phyloP scores from a whole-genome alignment of 2,113 vertebrate species.

The Amblyornis subalaris region DNA sequence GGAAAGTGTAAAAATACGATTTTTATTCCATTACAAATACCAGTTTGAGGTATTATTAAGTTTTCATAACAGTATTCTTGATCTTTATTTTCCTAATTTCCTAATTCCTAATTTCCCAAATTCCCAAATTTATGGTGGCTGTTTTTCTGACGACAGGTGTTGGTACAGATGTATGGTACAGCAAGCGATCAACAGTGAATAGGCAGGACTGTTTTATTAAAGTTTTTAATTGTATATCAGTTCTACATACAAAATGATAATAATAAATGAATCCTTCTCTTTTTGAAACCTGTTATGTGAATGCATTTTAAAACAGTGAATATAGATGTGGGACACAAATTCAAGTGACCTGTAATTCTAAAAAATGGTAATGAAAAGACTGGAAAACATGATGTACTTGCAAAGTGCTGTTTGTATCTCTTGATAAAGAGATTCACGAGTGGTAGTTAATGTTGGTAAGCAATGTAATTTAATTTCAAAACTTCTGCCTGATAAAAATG shows the following conservation, averaged over 20 bases:
- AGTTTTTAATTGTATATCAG: not conserved
- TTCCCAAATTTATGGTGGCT: slow-evolving; percentile 77
- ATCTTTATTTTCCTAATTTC: not conserved
- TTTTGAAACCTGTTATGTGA: not conserved
- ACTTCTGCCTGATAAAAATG: not conserved
- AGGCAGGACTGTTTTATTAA: slow-evolving; percentile 42
- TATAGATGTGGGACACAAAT: not conserved
- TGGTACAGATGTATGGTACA: slow-evolving; percentile 80
- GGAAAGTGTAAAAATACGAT: not conserved
- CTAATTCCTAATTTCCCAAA: not conserved
- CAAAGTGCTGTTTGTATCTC: not conserved
- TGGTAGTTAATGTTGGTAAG: not conserved
- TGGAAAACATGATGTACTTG: not conserved
- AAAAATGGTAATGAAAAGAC: not conserved
- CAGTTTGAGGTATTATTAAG: not conserved
- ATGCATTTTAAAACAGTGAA: not conserved
- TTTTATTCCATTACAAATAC: not conserved
- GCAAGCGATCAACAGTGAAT: slow-evolving; percentile 67
- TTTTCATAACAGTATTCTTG: not conserved
- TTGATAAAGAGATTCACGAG: rapidly evolving
- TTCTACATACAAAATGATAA: not conserved
- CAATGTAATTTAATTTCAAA: not conserved
- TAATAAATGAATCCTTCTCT: not conserved
- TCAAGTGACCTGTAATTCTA: not conserved
- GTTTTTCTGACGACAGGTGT: slow-evolving; percentile 78